Base-by-base conservation (phyloP, 1,140 invertebrate species). In the Pogonus chalceus region DNA sequence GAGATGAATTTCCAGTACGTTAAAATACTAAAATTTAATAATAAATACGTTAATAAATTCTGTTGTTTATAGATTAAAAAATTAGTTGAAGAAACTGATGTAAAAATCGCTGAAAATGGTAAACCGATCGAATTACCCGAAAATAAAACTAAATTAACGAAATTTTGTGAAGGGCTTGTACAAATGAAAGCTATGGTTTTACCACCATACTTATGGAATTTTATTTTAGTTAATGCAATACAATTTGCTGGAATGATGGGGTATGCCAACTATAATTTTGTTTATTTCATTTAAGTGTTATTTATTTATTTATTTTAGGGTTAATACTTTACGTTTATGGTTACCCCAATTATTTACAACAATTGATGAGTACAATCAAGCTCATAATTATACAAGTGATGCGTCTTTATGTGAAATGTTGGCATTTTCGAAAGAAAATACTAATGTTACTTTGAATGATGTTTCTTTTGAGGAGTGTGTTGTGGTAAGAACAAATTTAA, bases 211-310 rank as follows among this genome's bases (percentile, higher is more conserved):
- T 68, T 81, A 39, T 76, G 74, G 57, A 80, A 82, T 60, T 83
- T 81, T 10, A 60, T 80, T 22, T 68, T 84, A 24, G 79, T 81
- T 3, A 83, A 81, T 60, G 70, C 75, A 7, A 82, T 84, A 58
- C 81, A 84, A 60, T 82, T 84, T 58, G 81, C 81, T 20, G 68
- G 83, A 35, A 82, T 81, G 20, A 80, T 80, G 22, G 77, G 77
- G 77, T 55, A 51, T 7, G 9, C 79, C 18, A 14, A 23, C 18
- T 39, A 21, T n/a, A 49, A 10, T 46, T 46, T 46, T 14, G 20
- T 26, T 31, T 35, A n/a, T 49, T 54, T 21, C 49, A 16, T 2
- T 14, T 31, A 23, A 54, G 14, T 3, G 16, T 21, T 51, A 50
- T 20, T 43, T 2, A 18, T 22, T 23, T 49, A 23, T 10, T 4